These are phyloP conservation scores for Cnemophilus loriae DNA, from an alignment of 2,113 vertebrate species.

Conservation along the genomic window DNA sequence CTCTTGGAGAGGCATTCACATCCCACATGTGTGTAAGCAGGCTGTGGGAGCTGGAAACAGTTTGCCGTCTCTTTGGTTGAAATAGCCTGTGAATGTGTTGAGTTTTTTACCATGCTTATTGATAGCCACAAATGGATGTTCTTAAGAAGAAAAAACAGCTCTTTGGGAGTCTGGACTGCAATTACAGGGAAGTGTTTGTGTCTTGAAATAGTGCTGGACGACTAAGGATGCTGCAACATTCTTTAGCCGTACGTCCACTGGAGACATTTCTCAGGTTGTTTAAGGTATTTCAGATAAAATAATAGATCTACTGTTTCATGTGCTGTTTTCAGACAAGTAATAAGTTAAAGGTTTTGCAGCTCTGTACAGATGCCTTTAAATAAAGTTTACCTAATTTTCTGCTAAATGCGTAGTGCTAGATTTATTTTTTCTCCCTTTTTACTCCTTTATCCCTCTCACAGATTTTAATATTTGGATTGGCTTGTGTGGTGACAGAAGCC, in stretches of 20 bases:
- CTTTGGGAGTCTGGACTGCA: background rate
- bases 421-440: background rate
- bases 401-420: background rate
- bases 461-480: background rate
- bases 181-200: background rate
- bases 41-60: background rate
- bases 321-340: background rate
- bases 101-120: background rate
- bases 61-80: background rate
- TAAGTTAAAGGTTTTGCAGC: background rate
- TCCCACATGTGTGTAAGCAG: background rate
- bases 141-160: background rate
- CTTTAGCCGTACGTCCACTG: fast-evolving
- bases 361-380: background rate
- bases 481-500: background rate
- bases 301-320: background rate
- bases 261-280: background rate
- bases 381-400: background rate
- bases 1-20: background rate
- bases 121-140: background rate
- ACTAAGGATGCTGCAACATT: background rate
- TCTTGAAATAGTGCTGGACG: background rate
- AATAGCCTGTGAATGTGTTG: background rate
- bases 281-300: background rate
- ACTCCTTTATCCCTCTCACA: background rate